Evolutionary conservation across 2,888 invertebrate genomes (phyloP), one percentile per base, ranked within the genome.

Genomic region (Gymnocheta viridis): DNA sequence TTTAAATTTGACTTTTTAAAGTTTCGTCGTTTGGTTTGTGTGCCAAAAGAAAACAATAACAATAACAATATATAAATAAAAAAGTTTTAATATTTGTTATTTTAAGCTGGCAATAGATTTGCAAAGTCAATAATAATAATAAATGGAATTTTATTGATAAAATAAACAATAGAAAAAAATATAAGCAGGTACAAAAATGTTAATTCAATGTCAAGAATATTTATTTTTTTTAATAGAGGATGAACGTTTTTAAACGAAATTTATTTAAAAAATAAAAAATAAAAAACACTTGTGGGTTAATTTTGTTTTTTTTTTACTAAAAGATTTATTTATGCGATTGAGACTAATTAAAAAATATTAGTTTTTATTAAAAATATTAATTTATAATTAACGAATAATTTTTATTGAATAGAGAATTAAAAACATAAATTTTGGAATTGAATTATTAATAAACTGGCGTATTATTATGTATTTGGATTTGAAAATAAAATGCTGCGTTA

Each of bases 161-260:
- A 64, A 70, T 56, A 32, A 60, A 67, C n/a, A 27, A 72, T 24
- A 17, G 41, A 58, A n/a, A 22, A 49, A 58, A n/a, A 22, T 62
- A 19, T 10, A 32, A 24, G 47, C 56, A 67, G 58, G 56, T 62
- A 69, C 12, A 62, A 14, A 22, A 2, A 58, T 49, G 9, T 27
- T 12, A 4, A 14, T 70, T 64, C 70, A 79, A 72, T 79, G 79
- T 64, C 72, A 64, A 80, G 64, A 58, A 38, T 38, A 47, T 5
- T 38, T 38, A 32, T 35, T 54, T 27, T 54, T 32, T 58, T 10
- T 4, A 27, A 49, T 24, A 7, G n/a, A n/a, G 6, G 2, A 32
- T 32, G 12, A n/a, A 32, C 9, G 14, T 44, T 44, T 44, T n/a
- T 6, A 44, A 44, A n/a, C 27, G 14, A 27, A 14, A 51, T 51